Conservation (phyloP, 30 jellyfish, hydroid and myxozoan species). For the Hydractinia echinata region DNA sequence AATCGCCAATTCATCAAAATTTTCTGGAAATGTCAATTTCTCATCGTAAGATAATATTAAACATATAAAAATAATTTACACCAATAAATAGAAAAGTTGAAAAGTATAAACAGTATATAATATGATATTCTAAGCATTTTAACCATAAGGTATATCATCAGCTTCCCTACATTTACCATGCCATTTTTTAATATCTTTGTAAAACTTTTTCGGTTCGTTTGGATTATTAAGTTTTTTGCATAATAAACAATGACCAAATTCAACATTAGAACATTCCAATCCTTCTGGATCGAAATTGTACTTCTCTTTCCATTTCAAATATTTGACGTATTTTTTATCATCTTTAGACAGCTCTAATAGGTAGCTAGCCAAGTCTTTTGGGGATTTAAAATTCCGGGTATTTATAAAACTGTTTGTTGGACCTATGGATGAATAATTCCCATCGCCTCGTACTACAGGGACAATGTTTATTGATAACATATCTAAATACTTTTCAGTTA, state of each 20-base stretch:
- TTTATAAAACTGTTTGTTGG: conserved; percentile 37
- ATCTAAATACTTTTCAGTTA: conserved; percentile 60
- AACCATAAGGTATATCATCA: neutral
- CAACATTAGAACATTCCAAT: neutral
- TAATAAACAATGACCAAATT: neutral
- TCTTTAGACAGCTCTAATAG: conserved; percentile 32
- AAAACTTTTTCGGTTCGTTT: neutral
- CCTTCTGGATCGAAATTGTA: neutral
- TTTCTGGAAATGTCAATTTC: no score
- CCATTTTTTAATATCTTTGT: conserved; percentile 7
- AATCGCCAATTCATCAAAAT: no score
- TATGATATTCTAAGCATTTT: no score
- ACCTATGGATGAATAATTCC: conserved; percentile 25
- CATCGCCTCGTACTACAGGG: conserved; percentile 71
- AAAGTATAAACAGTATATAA: no score
- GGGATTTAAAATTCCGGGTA: conserved; percentile 37
- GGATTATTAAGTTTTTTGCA: conserved; percentile 9
- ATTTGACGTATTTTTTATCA: conserved; percentile 30
- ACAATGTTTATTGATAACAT: conserved; percentile 59
- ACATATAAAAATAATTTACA: no score
- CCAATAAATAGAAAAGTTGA: no score
- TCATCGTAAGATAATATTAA: no score
- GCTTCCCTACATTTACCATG: conserved; percentile 2
- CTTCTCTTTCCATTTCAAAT: conserved; percentile 35
- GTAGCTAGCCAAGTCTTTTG: conserved; percentile 49